A percentile compares a stretch with the other conserved stretches of the same genome.
Conservation (phyloP, 2,113 vertebrate genomes). For the Sinocyclocheilus rhinocerous region DNA sequence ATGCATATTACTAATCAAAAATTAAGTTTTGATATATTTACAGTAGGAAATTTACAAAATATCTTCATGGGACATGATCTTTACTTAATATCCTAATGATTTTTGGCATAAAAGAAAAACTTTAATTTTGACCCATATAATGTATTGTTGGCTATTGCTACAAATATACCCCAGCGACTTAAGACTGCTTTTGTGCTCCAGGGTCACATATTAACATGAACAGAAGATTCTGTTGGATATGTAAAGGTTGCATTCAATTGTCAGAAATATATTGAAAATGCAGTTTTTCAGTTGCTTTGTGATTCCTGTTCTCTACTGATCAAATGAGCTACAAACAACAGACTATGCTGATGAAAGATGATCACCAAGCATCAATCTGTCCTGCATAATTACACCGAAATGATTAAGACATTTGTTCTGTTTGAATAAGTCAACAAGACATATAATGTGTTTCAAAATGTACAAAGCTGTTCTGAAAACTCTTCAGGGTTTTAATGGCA, state of each 20-base stretch:
- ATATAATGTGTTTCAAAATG: background rate
- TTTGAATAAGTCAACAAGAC: background rate
- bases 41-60: too few species aligned
- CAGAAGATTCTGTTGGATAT: background rate
- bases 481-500: background rate
- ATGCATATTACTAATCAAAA: too few species aligned
- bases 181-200: too few species aligned
- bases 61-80: too few species aligned
- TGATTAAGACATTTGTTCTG: background rate
- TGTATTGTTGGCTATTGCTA: too few species aligned
- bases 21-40: too few species aligned
- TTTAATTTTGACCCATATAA: too few species aligned
- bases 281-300: background rate
- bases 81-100: too few species aligned
- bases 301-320: background rate
- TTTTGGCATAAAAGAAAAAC: too few species aligned
- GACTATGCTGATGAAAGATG: background rate
- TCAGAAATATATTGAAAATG: constrained; percentile 11
- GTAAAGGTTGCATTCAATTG: background rate
- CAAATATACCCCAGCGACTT: too few species aligned
- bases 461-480: background rate
- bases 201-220: background rate
- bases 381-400: background rate
- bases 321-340: background rate
- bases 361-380: background rate